Conservation (phyloP, 2,797 vertebrate species). For the Vultur gryphus region DNA sequence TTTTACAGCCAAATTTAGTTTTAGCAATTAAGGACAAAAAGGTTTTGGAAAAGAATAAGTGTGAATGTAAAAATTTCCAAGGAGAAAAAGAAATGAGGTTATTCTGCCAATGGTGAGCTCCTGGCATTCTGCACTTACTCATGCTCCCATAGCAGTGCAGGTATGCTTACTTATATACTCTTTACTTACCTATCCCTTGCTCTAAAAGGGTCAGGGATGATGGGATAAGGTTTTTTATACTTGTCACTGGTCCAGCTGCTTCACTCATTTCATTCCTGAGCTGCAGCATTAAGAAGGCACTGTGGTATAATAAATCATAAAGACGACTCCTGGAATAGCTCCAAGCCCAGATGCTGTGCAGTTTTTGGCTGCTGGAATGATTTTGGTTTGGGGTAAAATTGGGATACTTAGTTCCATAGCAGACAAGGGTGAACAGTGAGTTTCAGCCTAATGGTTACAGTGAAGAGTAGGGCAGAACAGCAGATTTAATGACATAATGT, state of each 20-base stretch:
- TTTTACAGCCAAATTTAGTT: neutral
- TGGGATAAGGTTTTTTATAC: neutral
- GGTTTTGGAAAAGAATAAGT: neutral
- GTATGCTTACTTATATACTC: neutral
- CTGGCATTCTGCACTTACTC: neutral
- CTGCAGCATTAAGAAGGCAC: neutral
- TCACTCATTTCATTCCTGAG: neutral
- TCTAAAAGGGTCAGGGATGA: neutral
- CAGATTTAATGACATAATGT: neutral
- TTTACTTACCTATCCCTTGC: neutral
- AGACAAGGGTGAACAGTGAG: neutral
- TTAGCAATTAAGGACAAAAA: neutral
- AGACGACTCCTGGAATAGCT: neutral
- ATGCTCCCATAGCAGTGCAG: neutral
- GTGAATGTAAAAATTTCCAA: neutral
- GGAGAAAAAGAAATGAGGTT: neutral
- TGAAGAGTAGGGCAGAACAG: neutral
- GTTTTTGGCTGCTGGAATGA: neutral
- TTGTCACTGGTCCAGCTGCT: neutral
- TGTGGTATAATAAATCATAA: neutral
- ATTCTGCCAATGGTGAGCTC: neutral
- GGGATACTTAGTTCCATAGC: neutral
- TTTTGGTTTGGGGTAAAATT: neutral
- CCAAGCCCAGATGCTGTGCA: neutral
- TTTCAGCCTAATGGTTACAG: neutral